Conservation (phyloP, 2,888 invertebrate species). For the Muschampia staudingeri region DNA sequence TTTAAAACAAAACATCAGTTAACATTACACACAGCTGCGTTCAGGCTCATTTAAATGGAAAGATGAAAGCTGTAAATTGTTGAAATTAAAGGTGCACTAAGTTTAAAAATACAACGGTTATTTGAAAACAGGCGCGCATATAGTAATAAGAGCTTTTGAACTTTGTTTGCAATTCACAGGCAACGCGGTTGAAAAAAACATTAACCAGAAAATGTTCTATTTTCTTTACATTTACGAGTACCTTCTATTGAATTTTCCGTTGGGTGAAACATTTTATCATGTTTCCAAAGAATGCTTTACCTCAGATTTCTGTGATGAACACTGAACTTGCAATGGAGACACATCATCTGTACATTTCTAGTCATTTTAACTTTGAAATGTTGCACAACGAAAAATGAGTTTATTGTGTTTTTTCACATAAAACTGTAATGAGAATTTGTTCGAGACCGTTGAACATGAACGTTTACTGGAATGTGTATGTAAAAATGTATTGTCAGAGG, state of each 20-base stretch:
- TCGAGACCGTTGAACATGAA: slow-evolving; percentile 69
- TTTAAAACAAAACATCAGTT: slow-evolving; percentile 3
- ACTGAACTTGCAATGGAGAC: not conserved
- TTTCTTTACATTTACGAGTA: slow-evolving; percentile 38
- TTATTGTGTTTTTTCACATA: slow-evolving; percentile 70
- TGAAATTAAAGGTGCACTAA: slow-evolving; percentile 20
- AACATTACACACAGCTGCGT: slow-evolving; percentile 13
- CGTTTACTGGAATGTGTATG: slow-evolving; percentile 52
- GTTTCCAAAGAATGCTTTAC: slow-evolving; percentile 31
- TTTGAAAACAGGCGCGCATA: slow-evolving; percentile 27
- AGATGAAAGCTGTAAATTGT: slow-evolving; percentile 29
- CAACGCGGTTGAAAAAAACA: slow-evolving; percentile 50
- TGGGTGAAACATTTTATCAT: slow-evolving; percentile 51
- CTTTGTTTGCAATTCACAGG: slow-evolving; percentile 56
- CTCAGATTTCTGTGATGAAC: slow-evolving; percentile 24
- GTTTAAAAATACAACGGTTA: slow-evolving; percentile 40
- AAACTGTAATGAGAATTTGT: slow-evolving; percentile 72
- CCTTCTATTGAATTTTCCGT: slow-evolving; percentile 22
- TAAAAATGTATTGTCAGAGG: slow-evolving; percentile 34
- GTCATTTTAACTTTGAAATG: slow-evolving; percentile 69
- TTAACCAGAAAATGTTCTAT: slow-evolving; percentile 55
- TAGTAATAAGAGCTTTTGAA: slow-evolving; percentile 27
- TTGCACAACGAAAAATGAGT: slow-evolving; percentile 71
- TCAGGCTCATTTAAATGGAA: slow-evolving; percentile 26
- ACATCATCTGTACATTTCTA: slow-evolving; percentile 61